phyloP scores from a whole-genome alignment of 2,888 invertebrate species.

The Camponotus fellah region DNA sequence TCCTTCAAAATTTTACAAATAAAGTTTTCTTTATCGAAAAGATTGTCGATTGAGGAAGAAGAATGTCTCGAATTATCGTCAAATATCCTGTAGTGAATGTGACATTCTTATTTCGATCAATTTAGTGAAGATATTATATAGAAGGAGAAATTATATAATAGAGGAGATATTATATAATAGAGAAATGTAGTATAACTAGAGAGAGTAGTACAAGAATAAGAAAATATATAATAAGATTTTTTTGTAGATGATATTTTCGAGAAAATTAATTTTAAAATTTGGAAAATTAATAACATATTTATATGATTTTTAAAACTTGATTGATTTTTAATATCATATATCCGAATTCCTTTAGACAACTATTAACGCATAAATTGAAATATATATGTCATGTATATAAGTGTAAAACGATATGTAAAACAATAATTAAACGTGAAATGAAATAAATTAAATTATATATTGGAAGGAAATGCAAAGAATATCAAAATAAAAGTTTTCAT shows the following conservation, averaged over 20 bases:
- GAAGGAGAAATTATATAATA: background rate
- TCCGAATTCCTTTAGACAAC: too few species aligned
- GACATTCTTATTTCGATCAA: constrained; percentile 15
- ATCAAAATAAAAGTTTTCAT: too few species aligned
- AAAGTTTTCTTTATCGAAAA: background rate
- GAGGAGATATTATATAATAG: background rate
- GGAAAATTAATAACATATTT: background rate
- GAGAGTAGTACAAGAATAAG: background rate
- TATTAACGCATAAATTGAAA: too few species aligned
- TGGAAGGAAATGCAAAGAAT: too few species aligned
- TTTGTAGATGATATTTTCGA: background rate
- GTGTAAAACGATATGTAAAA: background rate
- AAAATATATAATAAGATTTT: background rate
- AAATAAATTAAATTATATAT: too few species aligned
- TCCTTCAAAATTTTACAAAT: background rate
- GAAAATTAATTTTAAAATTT: background rate
- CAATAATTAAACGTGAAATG: too few species aligned
- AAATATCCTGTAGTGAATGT: background rate
- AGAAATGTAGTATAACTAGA: background rate
- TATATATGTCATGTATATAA: background rate
- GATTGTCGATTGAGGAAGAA: background rate
- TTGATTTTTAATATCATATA: background rate
- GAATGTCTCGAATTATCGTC: constrained; percentile 13
- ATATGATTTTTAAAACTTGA: background rate
- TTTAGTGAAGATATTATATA: background rate